Percentiles rank a stretch among this genome's conserved stretches.
Conservation (phyloP, 2,888 invertebrate genomes). For the Sycophila texana region DNA sequence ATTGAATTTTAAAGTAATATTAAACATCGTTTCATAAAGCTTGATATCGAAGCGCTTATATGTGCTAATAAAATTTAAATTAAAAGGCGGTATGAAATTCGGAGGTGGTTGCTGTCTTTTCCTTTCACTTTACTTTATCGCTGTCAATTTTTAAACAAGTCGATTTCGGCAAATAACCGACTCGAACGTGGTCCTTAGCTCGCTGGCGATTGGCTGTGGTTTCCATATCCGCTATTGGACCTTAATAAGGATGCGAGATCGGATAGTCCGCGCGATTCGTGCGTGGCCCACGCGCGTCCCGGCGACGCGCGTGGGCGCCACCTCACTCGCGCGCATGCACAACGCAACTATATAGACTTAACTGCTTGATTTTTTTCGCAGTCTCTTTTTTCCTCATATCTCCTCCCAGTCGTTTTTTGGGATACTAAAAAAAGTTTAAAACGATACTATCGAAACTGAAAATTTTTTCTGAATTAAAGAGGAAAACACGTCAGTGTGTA, state of each 20-base stretch:
- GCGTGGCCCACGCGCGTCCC: slow-evolving; percentile 30
- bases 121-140: too few species aligned
- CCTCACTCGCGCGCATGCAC: neutral
- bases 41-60: too few species aligned
- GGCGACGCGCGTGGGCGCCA: slow-evolving; percentile 16
- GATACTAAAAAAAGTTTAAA: neutral
- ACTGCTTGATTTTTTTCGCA: neutral
- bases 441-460: too few species aligned
- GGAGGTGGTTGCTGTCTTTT: too few species aligned
- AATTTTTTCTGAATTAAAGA: neutral
- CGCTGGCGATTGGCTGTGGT: neutral
- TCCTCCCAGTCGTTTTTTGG: neutral
- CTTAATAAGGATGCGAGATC: slow-evolving; percentile 35
- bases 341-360: neutral
- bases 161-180: neutral
- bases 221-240: slow-evolving; percentile 20
- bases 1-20: too few species aligned
- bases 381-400: neutral
- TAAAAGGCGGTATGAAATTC: too few species aligned
- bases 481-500: neutral
- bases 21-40: too few species aligned
- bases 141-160: neutral
- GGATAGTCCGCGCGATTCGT: slow-evolving; percentile 24
- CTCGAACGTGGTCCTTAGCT: slow-evolving; percentile 3
- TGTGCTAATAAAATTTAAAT: too few species aligned